These are phyloP conservation scores for Dynastes hyllus DNA, from an alignment of 2,888 invertebrate species.

Conservation along the genomic window DNA sequence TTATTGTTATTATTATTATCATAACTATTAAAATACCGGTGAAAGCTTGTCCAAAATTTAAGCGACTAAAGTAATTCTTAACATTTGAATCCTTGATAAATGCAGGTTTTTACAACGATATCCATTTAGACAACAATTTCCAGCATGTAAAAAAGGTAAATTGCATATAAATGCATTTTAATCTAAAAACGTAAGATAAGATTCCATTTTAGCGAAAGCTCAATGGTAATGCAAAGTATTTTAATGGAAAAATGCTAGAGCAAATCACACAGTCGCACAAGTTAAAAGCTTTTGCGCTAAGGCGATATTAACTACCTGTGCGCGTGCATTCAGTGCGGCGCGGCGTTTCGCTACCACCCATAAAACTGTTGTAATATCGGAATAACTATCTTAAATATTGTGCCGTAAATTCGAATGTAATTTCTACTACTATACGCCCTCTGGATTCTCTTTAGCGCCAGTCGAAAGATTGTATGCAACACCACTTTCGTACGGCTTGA, in stretches of 20 bases:
- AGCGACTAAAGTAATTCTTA: too few relatives aligned
- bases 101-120: too few relatives aligned
- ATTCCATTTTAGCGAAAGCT: neutral
- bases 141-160: neutral
- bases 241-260: neutral
- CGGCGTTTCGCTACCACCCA: constrained; percentile 11
- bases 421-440: constrained; percentile 15
- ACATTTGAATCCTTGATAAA: too few relatives aligned
- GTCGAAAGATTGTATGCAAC: constrained; percentile 23
- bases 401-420: constrained; percentile 25
- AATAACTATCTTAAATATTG: constrained; percentile 28
- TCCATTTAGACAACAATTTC: too few relatives aligned
- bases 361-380: constrained; percentile 18
- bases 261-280: neutral
- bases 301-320: constrained; percentile 9
- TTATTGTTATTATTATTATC: too few relatives aligned
- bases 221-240: neutral
- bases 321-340: constrained; percentile 12
- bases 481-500: neutral
- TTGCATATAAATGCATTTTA: too few relatives aligned
- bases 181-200: too few relatives aligned
- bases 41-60: too few relatives aligned
- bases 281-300: neutral
- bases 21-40: too few relatives aligned
- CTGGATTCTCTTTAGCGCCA: constrained; percentile 5